Base-by-base conservation (phyloP, 2,113 vertebrate species). In the Chelonoidis abingdonii region DNA sequence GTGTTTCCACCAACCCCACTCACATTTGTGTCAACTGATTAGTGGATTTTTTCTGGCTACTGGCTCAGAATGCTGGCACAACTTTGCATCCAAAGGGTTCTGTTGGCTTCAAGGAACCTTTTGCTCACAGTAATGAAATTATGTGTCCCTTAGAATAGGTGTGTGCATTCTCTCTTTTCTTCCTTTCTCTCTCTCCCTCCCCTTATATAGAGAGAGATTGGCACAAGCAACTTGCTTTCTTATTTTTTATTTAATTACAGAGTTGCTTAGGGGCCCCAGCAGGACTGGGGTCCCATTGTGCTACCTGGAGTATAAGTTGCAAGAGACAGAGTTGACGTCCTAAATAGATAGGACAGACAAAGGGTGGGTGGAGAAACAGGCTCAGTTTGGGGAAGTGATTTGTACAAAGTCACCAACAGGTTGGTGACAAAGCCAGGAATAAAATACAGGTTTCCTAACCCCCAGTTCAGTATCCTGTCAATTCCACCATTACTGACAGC, bases 61-160 rank as follows among this genome's bases (percentile, higher is more conserved):
- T 84, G 54, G 1, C 21, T 90, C 0, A 0, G 65, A 38, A 72
- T 10, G n/a, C 19, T 38, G 65, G n/a, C 65, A 72, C n/a, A 72
- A n/a, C n/a, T 72, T 72, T 21, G 19, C 19, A 22, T 38, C n/a
- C 65, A 72, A 72, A 72, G 65, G n/a, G n/a, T 72, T 22, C 19
- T 22, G 17, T 72, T 72, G 65, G 65, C 65, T 72, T 72, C 65
- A 72, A 38, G 19, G 65, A 72, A 21, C 65, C 10, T 72, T 72
- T 72, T 72, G 16, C 8, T 8, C 17, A 10, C 8, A n/a, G 17
- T n/a, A 35, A 10, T 69, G 17, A 72, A 72, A 72, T 16, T 38
- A 72, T 72, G 38, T 38, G 38, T 38, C 65, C 21, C 38, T 72
- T 38, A 38, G 35, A 72, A 38, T 10, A 38, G 10, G 21, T 22